Base-by-base conservation (phyloP, 2,113 vertebrate species). In the Helogale parvula region DNA sequence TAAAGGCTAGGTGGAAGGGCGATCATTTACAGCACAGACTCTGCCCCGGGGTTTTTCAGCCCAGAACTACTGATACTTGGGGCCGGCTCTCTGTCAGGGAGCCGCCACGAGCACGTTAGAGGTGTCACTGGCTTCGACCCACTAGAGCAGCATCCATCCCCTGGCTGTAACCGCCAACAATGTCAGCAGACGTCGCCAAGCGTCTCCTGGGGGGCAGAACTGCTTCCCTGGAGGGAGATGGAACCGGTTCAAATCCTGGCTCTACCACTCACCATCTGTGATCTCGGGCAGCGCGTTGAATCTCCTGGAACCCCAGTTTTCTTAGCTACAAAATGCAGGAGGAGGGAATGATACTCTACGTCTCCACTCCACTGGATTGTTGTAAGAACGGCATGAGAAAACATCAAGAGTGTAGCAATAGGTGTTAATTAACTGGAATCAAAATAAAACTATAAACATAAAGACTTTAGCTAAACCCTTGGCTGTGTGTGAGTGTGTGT, bases 21-120 rank as follows among this genome's bases (percentile, higher is more conserved):
- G 0, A 9, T 1, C 7, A 16, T 29, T 4, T 27, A 33, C 1
- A 33, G 29, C 54, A 23, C 27, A n/a, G n/a, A 11, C n/a, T 88
- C 2, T 1, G 17, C 21, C 3, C 47, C 12, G 1, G 41, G 16
- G 12, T 29, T 52, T 74, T n/a, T 81, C 25, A 14, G 68, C 17
- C 68, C 9, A 8, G 57, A 23, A 60, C 57, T 60, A 60, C 19
- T 10, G 31, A 4, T 29, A 8, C 6, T 21, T 11, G 19, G 41
- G 31, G 7, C 29, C 3, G 1, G 3, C 9, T 47, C 54, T 65
- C 10, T 38, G 38, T 17, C 38, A 25, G 35, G 81, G 4, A 4
- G 7, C 38, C 11, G 3, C 63, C 38, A 8, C 12, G 47, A 16
- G 9, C 8, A 14, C 0, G 23, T 19, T 13, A 9, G 82, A 8